These are phyloP conservation scores for Chroicocephalus ridibundus DNA, from an alignment of 2,113 vertebrate genomes.

Conservation along the genomic window DNA sequence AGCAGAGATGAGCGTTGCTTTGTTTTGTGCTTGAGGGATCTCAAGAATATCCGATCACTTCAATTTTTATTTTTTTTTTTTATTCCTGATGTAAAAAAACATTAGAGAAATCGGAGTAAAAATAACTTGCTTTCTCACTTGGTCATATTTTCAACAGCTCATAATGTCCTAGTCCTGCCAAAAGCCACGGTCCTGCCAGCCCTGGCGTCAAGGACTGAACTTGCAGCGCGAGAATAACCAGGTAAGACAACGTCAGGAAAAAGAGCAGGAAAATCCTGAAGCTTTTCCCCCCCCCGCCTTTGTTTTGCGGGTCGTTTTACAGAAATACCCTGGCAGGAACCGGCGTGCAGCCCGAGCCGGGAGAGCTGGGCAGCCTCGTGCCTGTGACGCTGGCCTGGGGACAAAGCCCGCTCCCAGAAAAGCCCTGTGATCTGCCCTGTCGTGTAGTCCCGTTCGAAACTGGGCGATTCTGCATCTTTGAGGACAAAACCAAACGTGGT, in stretches of 20 bases:
- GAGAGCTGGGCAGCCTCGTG: too few relatives aligned
- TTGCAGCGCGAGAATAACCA: background rate
- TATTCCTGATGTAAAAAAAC: background rate
- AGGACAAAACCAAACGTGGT: background rate
- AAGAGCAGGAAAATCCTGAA: background rate
- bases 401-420: background rate
- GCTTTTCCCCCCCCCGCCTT: background rate
- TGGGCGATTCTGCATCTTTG: background rate
- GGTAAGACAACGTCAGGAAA: background rate
- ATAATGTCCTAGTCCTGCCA: background rate
- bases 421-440: background rate
- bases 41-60: background rate
- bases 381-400: too few relatives aligned
- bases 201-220: background rate
- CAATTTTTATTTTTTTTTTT: background rate
- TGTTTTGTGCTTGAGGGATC: background rate
- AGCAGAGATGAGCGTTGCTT: background rate
- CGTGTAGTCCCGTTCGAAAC: too few relatives aligned
- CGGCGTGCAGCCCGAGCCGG: rapidly evolving
- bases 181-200: background rate
- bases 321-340: background rate
- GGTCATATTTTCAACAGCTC: background rate
- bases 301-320: background rate
- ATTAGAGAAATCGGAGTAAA: background rate
- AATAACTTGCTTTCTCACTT: background rate